A percentile compares a stretch with the other conserved stretches of the same genome.
These are phyloP conservation scores for Meriones unguiculatus DNA, from an alignment of 2,113 vertebrate species.

Conservation along the genomic window DNA sequence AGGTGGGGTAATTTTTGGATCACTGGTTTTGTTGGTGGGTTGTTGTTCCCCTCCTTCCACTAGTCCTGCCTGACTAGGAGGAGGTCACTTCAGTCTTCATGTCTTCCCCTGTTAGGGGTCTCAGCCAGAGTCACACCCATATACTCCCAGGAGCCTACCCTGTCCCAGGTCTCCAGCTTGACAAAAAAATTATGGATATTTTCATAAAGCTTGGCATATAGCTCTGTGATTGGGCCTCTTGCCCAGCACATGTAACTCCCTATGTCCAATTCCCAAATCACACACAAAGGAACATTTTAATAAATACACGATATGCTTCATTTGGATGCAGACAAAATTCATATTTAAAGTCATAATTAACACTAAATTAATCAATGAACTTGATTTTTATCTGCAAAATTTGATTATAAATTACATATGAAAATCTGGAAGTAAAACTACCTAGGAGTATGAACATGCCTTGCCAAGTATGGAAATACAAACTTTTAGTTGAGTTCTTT, in stretches of 20 bases:
- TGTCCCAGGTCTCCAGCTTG: no score
- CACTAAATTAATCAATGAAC: conserved; percentile 26
- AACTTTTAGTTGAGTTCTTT: conserved; percentile 31
- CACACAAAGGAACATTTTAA: background rate
- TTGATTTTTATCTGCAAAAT: conserved; percentile 7
- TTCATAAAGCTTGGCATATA: background rate
- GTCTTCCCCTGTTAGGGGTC: no score
- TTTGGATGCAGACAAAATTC: conserved; percentile 7
- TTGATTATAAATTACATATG: conserved; percentile 14
- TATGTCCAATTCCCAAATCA: background rate
- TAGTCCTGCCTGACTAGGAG: no score
- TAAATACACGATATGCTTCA: background rate
- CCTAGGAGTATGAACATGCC: background rate
- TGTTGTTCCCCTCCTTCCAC: no score
- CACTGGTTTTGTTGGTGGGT: no score
- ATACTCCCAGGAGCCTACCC: no score
- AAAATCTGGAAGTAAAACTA: background rate
- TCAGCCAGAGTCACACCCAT: no score
- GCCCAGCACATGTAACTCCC: background rate
- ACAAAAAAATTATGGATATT: background rate
- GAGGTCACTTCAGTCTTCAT: no score
- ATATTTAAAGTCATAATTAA: conserved; percentile 20
- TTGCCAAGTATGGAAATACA: background rate
- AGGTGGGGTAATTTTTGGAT: no score
- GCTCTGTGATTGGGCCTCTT: background rate